phyloP scores from a whole-genome alignment of 2,888 invertebrate genomes.

The Agriopis aurantiaria region DNA sequence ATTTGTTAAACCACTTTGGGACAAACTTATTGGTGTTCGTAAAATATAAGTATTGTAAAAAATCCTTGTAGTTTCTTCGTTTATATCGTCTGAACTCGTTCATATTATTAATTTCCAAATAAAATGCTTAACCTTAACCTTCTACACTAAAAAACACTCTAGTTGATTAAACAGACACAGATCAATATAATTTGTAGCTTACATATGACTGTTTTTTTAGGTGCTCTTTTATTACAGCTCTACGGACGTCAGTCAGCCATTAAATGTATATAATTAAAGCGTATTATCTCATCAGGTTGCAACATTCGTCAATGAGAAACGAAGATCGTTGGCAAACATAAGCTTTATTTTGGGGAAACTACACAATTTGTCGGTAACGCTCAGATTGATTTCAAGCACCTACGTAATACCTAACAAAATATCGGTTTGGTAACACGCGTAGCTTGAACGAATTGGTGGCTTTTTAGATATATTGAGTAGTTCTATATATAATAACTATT shows the following conservation, averaged over 20 bases:
- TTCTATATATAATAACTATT: too few relatives aligned
- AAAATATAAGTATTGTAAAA: too few relatives aligned
- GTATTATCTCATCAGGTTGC: constrained; percentile 54
- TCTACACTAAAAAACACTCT: background rate
- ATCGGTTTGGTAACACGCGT: constrained; percentile 17
- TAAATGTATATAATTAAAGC: constrained; percentile 50
- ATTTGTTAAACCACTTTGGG: too few relatives aligned
- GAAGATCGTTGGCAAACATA: constrained; percentile 52
- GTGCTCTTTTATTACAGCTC: constrained; percentile 20
- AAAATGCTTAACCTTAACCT: too few relatives aligned
- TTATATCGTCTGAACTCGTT: background rate
- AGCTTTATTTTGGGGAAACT: constrained; percentile 56
- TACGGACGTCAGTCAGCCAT: constrained; percentile 41
- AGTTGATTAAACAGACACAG: background rate
- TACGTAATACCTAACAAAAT: constrained; percentile 29
- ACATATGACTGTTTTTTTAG: background rate
- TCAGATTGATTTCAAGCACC: constrained; percentile 27
- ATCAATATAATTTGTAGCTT: background rate
- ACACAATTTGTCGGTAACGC: constrained; percentile 41
- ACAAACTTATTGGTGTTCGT: too few relatives aligned
- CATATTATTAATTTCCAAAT: too few relatives aligned
- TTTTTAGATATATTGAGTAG: constrained; percentile 18
- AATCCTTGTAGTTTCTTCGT: background rate
- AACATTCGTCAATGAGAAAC: constrained; percentile 53
- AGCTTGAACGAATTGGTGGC: constrained; percentile 26